Conservation (phyloP, 1,140 invertebrate species). For the Drosophila nannoptera region DNA sequence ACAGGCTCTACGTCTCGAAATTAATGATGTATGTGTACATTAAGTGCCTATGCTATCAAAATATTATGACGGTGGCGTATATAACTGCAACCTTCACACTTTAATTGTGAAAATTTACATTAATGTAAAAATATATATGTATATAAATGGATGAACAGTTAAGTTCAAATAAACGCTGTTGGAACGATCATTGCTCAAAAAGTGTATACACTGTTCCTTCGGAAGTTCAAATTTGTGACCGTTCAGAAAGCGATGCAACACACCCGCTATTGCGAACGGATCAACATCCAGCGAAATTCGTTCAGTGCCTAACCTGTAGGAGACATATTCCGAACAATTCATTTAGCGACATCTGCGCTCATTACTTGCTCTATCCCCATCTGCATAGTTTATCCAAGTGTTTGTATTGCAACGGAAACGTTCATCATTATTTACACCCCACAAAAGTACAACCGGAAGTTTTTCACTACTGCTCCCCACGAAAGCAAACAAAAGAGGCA, state of each 20-base stretch:
- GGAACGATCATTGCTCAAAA: neutral
- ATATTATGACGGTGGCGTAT: too few species aligned
- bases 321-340: constrained; percentile 40
- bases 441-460: constrained; percentile 20
- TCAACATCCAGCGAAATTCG: constrained; percentile 37
- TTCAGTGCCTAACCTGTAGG: constrained; percentile 60
- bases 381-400: constrained; percentile 36
- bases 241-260: constrained; percentile 68
- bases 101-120: neutral
- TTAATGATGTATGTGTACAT: too few species aligned
- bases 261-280: constrained; percentile 60
- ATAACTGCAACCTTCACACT: too few species aligned
- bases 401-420: constrained; percentile 55
- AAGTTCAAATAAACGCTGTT: neutral
- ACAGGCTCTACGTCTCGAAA: too few species aligned
- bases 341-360: constrained; percentile 58
- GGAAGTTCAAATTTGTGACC: constrained; percentile 6
- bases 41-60: too few species aligned
- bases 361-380: constrained; percentile 49
- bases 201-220: neutral
- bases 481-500: constrained; percentile 21
- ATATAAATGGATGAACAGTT: constrained; percentile 23
- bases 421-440: constrained; percentile 38
- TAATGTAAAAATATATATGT: neutral
- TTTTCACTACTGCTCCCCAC: constrained; percentile 57